phyloP scores from a whole-genome alignment of 2,113 vertebrate species.

The Donacobius atricapilla region DNA sequence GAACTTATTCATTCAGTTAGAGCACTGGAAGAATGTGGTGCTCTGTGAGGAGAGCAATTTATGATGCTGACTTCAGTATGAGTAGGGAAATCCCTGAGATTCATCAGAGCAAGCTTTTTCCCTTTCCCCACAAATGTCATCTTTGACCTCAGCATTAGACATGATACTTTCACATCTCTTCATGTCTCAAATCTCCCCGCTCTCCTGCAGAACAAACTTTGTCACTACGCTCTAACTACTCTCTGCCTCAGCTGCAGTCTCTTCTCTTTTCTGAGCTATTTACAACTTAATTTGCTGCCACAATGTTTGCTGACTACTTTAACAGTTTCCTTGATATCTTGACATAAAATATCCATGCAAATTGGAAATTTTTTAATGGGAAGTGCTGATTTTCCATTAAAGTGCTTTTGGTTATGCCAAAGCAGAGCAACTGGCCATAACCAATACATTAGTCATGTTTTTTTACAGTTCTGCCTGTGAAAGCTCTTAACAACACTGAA shows the following conservation, averaged over 20 bases:
- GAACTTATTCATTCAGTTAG: not conserved
- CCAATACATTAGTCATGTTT: accelerated
- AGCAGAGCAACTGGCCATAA: not conserved
- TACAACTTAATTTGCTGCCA: not conserved
- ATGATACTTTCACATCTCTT: not conserved
- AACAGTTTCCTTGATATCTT: not conserved
- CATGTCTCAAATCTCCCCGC: accelerated
- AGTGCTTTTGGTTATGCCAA: not conserved
- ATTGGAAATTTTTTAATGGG: not conserved
- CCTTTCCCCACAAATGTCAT: not conserved
- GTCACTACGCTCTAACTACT: not conserved
- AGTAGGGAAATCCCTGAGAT: not conserved
- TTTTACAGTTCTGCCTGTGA: not conserved
- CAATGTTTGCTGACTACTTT: not conserved
- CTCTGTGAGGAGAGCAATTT: not conserved
- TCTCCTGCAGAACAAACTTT: not conserved
- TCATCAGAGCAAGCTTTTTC: not conserved
- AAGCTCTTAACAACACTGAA: not conserved
- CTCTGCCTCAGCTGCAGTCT: not conserved
- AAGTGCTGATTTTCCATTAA: not conserved
- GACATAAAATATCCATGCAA: not conserved
- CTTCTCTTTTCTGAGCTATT: not conserved
- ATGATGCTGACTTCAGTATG: not conserved
- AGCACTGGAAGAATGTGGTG: not conserved
- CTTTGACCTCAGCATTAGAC: not conserved